Percentiles rank a stretch among this genome's conserved stretches.
phyloP scores from a whole-genome alignment of 2,113 vertebrate genomes.

The Xenus cinereus region DNA sequence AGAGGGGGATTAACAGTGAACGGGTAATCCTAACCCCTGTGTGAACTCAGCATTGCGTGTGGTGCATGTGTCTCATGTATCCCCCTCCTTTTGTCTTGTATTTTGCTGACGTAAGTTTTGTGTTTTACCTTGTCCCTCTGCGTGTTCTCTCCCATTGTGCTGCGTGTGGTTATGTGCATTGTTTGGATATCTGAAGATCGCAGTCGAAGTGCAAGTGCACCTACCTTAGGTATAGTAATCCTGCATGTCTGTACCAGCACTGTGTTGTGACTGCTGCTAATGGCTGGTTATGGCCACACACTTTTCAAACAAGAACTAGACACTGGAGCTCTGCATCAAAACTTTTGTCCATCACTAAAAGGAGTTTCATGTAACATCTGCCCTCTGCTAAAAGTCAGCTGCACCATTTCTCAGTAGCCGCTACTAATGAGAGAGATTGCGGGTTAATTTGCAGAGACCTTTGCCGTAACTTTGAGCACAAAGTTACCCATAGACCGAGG shows the following conservation, averaged over 20 bases:
- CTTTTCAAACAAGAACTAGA: neutral
- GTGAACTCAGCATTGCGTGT: neutral
- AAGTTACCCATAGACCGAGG: neutral
- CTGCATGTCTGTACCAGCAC: slow-evolving; percentile 65
- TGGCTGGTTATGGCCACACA: slow-evolving; percentile 4
- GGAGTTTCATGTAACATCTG: neutral
- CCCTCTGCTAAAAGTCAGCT: slow-evolving; percentile 36
- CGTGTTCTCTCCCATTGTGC: slow-evolving; percentile 77
- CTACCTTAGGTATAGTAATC: slow-evolving; percentile 91
- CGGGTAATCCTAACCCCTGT: neutral
- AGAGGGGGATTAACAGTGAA: neutral
- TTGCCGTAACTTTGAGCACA: neutral
- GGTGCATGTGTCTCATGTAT: neutral
- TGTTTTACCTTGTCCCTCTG: slow-evolving; percentile 81
- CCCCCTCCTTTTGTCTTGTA: slow-evolving; percentile 18
- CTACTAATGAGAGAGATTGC: slow-evolving; percentile 36
- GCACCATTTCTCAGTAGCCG: slow-evolving; percentile 8
- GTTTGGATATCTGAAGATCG: slow-evolving; percentile 90
- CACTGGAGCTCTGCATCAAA: neutral
- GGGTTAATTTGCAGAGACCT: neutral
- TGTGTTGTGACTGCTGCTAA: slow-evolving; percentile 31
- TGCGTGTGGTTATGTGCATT: slow-evolving; percentile 79
- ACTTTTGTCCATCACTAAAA: neutral
- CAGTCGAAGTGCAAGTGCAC: slow-evolving; percentile 93
- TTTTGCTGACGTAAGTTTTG: slow-evolving; percentile 36